These are phyloP conservation scores for Acanthosepion esculentum DNA, from an alignment of 2,888 invertebrate genomes.

Conservation along the genomic window DNA sequence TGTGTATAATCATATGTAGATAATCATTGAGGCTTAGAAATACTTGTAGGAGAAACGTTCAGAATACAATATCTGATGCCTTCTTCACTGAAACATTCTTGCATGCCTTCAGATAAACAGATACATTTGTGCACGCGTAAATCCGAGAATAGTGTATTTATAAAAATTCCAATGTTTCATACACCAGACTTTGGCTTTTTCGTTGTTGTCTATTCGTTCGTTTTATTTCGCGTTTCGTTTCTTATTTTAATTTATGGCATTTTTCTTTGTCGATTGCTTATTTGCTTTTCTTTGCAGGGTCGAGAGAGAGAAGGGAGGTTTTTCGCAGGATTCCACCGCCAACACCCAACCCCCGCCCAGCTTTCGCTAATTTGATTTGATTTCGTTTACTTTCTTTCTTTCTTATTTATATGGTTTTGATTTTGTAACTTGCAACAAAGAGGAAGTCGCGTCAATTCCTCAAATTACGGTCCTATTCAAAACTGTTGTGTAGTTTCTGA, in stretches of 20 bases:
- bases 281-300: neutral
- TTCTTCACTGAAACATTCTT: neutral
- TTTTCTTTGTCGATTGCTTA: neutral
- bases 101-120: constrained; percentile 4
- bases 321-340: neutral
- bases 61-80: neutral
- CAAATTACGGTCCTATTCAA: constrained; percentile 13
- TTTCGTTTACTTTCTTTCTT: neutral
- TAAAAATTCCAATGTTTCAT: constrained; percentile 9
- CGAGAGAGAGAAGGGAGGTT: neutral
- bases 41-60: neutral
- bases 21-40: too few relatives aligned
- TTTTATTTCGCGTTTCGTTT: neutral
- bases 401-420: neutral
- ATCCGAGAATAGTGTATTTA: neutral
- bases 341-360: neutral
- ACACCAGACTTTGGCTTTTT: neutral
- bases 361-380: neutral
- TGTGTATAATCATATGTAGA: too few relatives aligned
- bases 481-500: neutral
- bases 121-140: neutral
- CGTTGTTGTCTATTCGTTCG: neutral
- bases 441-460: constrained; percentile 33
- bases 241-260: neutral
- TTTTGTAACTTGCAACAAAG: constrained; percentile 6